Evolutionary conservation across 2,797 vertebrate species (phyloP).

Genomic region (Propithecus deckenii): DNA sequence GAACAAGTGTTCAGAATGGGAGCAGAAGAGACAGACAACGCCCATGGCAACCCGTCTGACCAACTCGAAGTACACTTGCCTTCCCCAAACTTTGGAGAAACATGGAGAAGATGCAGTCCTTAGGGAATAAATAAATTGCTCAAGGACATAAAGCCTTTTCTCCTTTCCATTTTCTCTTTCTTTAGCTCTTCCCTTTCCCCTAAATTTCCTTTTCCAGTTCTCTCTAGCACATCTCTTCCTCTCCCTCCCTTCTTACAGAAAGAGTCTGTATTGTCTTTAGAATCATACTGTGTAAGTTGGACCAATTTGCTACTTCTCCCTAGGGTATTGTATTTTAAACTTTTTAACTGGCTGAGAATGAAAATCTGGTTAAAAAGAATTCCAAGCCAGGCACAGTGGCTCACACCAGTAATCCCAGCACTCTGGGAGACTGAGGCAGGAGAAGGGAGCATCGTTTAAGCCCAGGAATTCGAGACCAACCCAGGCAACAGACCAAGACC

Average conservation of each 20-base stretch:
- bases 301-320: background rate
- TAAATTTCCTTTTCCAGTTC: background rate
- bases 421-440: background rate
- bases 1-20: background rate
- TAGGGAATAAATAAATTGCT: background rate
- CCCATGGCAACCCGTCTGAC: background rate
- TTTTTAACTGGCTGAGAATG: background rate
- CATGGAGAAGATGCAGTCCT: background rate
- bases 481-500: background rate
- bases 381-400: background rate
- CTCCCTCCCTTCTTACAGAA: background rate
- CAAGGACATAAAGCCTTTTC: background rate
- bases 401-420: background rate
- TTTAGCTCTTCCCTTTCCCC: background rate
- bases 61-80: background rate
- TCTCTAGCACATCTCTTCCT: background rate
- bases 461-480: background rate
- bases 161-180: background rate
- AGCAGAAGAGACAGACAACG: background rate
- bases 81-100: background rate
- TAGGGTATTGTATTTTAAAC: background rate
- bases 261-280: background rate
- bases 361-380: background rate
- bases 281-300: background rate
- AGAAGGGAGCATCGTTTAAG: background rate